Percentiles rank a stretch among this genome's conserved stretches.
Conservation (phyloP, 1,140 invertebrate species). For the Cyclargus thomasi region DNA sequence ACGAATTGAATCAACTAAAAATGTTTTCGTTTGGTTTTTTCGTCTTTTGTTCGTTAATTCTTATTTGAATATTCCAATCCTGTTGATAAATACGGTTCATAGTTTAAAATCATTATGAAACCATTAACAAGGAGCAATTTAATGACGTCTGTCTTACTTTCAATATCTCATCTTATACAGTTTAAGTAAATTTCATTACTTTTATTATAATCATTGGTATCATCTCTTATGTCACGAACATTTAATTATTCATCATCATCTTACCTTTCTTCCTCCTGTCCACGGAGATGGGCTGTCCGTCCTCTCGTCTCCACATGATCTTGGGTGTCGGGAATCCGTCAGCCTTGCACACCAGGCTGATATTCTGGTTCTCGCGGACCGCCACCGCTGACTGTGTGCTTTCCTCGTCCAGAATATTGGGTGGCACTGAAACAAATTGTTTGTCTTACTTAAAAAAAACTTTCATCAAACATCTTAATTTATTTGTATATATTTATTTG, state of each 20-base stretch:
- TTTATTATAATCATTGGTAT: too few relatives aligned
- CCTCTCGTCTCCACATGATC: constrained; percentile 93
- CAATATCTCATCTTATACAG: too few relatives aligned
- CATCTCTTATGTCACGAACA: too few relatives aligned
- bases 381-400: constrained; percentile 92
- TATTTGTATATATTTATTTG: too few relatives aligned
- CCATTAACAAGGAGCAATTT: too few relatives aligned
- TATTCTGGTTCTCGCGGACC: constrained; percentile 91
- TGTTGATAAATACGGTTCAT: too few relatives aligned
- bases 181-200: too few relatives aligned
- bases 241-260: neutral
- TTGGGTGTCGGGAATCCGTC: constrained; percentile 91
- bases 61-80: neutral
- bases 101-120: too few relatives aligned
- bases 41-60: neutral
- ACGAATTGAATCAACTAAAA: neutral
- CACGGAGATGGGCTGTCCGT: constrained; percentile 87
- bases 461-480: too few relatives aligned
- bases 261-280: constrained; percentile 89
- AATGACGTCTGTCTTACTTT: too few relatives aligned
- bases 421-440: constrained; percentile 84
- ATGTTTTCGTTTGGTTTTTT: neutral
- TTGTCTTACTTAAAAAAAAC: too few relatives aligned
- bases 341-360: constrained; percentile 91
- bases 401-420: constrained; percentile 89